Evolutionary conservation across 2,888 invertebrate species (phyloP).

Genomic region (Napeogenes sylphis): DNA sequence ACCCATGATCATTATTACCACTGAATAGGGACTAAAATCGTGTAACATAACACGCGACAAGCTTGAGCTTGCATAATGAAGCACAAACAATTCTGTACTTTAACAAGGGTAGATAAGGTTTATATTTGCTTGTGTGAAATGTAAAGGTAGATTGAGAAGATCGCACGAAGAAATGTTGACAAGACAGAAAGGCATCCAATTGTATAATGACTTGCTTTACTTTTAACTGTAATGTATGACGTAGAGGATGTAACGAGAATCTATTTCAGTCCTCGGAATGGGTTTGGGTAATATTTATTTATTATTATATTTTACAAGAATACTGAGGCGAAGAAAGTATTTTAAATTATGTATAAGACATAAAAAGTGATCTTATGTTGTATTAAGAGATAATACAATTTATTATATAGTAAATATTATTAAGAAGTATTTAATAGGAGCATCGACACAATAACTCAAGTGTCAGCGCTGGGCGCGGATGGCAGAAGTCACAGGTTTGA

Average conservation of each 20-base stretch:
- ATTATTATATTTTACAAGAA: too few species aligned
- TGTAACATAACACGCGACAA: slow-evolving; percentile 10
- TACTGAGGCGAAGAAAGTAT: too few species aligned
- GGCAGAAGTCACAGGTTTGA: too few species aligned
- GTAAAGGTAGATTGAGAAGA: slow-evolving; percentile 7
- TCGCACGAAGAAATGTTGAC: slow-evolving; percentile 23
- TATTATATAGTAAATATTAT: too few species aligned
- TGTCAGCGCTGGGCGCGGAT: too few species aligned
- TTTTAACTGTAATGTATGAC: slow-evolving; percentile 22
- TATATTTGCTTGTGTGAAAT: neutral
- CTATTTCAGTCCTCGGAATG: neutral
- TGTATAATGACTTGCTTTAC: slow-evolving; percentile 18
- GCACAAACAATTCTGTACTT: neutral
- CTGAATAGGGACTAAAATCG: slow-evolving; percentile 23
- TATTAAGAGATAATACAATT: too few species aligned
- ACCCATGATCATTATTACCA: slow-evolving; percentile 22
- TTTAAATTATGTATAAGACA: too few species aligned
- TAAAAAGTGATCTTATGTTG: too few species aligned
- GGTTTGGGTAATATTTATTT: neutral
- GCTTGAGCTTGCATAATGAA: neutral
- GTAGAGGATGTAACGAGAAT: slow-evolving; percentile 12
- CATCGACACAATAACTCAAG: too few species aligned
- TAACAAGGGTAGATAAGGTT: slow-evolving; percentile 3
- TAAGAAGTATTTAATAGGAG: too few species aligned
- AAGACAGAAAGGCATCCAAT: slow-evolving; percentile 21